These are phyloP conservation scores for Lepidurus couesii DNA, from an alignment of 1,140 invertebrate genomes.

Conservation along the genomic window DNA sequence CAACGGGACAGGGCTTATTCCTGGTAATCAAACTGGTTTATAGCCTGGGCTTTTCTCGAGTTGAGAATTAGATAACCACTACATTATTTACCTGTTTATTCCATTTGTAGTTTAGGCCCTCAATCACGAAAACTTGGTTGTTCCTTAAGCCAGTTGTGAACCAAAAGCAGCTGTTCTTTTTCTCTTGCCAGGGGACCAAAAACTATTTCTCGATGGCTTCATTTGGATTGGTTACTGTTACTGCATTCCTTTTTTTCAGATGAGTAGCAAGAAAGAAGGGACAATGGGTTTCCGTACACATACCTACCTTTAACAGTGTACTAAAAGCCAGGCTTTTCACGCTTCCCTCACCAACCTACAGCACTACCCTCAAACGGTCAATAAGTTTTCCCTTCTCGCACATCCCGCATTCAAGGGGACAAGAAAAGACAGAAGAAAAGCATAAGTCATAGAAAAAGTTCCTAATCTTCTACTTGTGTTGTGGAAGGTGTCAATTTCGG, in stretches of 20 bases:
- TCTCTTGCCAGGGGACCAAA: too few species aligned
- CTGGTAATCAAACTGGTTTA: background rate
- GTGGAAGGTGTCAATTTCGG: conserved; percentile 2
- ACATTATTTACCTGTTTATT: too few species aligned
- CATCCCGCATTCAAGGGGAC: background rate
- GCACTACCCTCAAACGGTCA: conserved; percentile 14
- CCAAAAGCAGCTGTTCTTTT: background rate
- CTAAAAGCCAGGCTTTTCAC: conserved; percentile 1
- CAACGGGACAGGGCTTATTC: background rate
- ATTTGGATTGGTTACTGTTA: background rate
- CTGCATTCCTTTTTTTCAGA: background rate
- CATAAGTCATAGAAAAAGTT: background rate
- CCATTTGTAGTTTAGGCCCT: too few species aligned
- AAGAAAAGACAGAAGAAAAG: background rate
- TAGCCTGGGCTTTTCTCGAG: background rate
- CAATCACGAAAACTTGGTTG: background rate
- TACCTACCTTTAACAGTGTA: background rate
- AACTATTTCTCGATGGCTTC: too few species aligned
- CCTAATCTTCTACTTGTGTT: background rate
- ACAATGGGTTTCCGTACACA: background rate
- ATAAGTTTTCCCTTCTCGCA: conserved; percentile 5
- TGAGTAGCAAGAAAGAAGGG: background rate
- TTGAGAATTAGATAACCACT: background rate
- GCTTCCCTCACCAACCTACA: background rate
- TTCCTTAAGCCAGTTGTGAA: background rate